A percentile compares a stretch with the other conserved stretches of the same genome.
Evolutionary conservation across 2,888 invertebrate species (phyloP).

Genomic region (Drosophila meridiana): DNA sequence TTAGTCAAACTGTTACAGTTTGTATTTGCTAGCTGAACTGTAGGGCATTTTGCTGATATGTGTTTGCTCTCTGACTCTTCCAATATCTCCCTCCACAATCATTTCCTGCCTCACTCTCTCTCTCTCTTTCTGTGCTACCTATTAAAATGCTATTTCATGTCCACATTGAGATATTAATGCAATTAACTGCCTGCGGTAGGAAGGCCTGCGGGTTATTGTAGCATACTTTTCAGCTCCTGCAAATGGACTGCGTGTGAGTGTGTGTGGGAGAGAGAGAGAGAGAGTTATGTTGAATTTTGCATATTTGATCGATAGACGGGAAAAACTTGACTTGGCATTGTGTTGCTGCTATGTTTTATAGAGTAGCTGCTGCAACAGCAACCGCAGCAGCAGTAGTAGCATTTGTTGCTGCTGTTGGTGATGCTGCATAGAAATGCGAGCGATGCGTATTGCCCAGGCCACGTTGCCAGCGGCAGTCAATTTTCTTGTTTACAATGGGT

Average conservation of each 20-base stretch:
- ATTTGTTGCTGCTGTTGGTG: slow-evolving; percentile 14
- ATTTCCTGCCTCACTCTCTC: not conserved
- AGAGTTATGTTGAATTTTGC: slow-evolving; percentile 23
- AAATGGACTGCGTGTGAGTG: not conserved
- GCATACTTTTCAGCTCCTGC: slow-evolving; percentile 38
- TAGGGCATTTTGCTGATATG: not conserved
- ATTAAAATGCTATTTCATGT: slow-evolving; percentile 2
- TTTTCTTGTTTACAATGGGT: slow-evolving; percentile 70
- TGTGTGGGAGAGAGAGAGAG: not conserved
- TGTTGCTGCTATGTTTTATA: slow-evolving; percentile 17
- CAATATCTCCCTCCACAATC: not conserved
- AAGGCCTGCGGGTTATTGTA: slow-evolving; percentile 38
- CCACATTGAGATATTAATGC: slow-evolving; percentile 33
- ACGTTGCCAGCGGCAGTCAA: slow-evolving; percentile 68
- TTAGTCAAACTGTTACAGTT: not conserved
- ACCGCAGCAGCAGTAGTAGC: not conserved
- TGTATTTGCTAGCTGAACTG: not conserved
- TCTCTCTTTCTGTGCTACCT: not conserved
- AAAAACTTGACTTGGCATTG: slow-evolving; percentile 41
- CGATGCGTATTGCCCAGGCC: slow-evolving; percentile 44
- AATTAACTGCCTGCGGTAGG: slow-evolving; percentile 22
- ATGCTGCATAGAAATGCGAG: slow-evolving; percentile 43
- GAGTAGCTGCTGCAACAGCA: not conserved
- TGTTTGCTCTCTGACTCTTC: not conserved
- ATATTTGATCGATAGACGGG: slow-evolving; percentile 34